Percentiles rank a stretch among this genome's conserved stretches.
Conservation (phyloP, 2,888 invertebrate species). For the Dynastes maya region DNA sequence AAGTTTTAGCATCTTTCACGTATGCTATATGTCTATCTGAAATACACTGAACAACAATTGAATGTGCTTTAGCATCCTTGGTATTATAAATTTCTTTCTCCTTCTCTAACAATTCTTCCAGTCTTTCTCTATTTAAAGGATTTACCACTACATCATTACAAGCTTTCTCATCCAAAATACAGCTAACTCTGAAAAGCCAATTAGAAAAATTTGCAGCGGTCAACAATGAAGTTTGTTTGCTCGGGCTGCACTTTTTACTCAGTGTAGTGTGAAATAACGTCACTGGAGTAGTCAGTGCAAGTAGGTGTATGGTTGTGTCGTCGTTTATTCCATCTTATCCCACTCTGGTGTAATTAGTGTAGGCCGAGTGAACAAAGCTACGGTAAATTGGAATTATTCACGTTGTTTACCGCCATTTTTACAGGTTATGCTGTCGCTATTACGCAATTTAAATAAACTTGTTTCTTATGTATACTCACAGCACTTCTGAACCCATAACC, state of each 20-base stretch:
- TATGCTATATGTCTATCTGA: constrained; percentile 20
- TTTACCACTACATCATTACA: constrained; percentile 32
- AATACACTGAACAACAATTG: constrained; percentile 23
- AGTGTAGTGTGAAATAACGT: too few species aligned
- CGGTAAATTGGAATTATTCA: constrained; percentile 18
- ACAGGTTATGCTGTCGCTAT: constrained; percentile 7
- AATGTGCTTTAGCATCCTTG: constrained; percentile 23
- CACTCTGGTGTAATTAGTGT: too few species aligned
- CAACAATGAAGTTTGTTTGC: neutral
- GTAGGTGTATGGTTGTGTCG: too few species aligned
- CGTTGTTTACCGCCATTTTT: constrained; percentile 8
- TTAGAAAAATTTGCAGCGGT: constrained; percentile 12
- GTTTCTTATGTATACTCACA: neutral
- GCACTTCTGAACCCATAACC: neutral
- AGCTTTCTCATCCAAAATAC: constrained; percentile 14
- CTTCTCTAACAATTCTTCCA: constrained; percentile 8
- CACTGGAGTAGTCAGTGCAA: too few species aligned
- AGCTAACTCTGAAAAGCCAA: constrained; percentile 19
- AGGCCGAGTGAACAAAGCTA: too few species aligned
- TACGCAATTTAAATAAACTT: neutral
- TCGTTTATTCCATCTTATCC: too few species aligned
- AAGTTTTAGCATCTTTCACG: constrained; percentile 6
- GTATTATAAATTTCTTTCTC: constrained; percentile 4
- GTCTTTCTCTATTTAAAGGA: neutral
- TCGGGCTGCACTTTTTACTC: too few species aligned